These are phyloP conservation scores for Drosophila niveifrons DNA, from an alignment of 2,888 invertebrate genomes.

Conservation along the genomic window DNA sequence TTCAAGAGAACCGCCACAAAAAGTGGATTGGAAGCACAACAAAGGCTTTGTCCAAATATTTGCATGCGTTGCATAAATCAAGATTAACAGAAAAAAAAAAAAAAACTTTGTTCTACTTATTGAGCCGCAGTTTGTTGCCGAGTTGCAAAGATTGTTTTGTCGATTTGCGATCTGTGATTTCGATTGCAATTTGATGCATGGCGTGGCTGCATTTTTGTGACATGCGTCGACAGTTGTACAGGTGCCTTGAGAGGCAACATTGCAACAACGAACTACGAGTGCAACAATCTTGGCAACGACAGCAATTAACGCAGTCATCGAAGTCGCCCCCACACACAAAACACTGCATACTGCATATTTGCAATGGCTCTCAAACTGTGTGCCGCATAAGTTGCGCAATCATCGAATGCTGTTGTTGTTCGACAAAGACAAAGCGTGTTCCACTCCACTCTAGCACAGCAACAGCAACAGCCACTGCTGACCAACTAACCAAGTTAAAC, in stretches of 20 bases:
- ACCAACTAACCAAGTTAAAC: conserved; percentile 78
- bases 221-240: conserved; percentile 71
- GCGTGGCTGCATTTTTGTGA: conserved; percentile 44
- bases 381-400: conserved; percentile 62
- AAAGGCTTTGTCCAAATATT: conserved; percentile 76
- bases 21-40: conserved; percentile 15
- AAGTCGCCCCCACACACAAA: conserved; percentile 50
- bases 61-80: conserved; percentile 72
- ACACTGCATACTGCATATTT: background rate
- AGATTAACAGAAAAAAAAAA: no score
- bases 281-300: background rate
- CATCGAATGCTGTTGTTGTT: conserved; percentile 45
- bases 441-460: conserved; percentile 37
- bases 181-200: conserved; percentile 32
- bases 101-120: conserved; percentile 69
- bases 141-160: conserved; percentile 19
- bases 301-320: conserved; percentile 71
- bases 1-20: conserved; percentile 39
- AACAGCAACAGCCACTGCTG: conserved; percentile 42
- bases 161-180: conserved; percentile 18
- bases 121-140: conserved; percentile 22
- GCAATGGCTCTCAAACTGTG: conserved; percentile 57
- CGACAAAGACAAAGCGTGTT: conserved; percentile 61
- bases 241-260: conserved; percentile 32
- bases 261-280: conserved; percentile 4